These are phyloP conservation scores for Agrilus cyanescens DNA, from an alignment of 2,888 invertebrate species.

Conservation along the genomic window DNA sequence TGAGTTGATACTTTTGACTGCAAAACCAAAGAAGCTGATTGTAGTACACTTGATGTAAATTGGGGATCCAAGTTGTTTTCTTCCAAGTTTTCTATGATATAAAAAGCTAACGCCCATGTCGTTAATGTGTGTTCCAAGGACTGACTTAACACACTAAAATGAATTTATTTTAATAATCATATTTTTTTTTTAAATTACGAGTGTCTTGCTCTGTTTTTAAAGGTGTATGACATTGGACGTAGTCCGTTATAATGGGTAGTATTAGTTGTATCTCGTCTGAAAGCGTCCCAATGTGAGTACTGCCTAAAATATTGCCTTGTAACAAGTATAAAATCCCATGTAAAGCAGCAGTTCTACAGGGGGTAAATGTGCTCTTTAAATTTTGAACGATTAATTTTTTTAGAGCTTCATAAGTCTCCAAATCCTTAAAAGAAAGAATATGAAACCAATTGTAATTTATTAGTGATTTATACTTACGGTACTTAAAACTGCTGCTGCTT, in stretches of 20 bases:
- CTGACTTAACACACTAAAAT: slow-evolving; percentile 25
- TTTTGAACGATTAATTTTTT: slow-evolving; percentile 47
- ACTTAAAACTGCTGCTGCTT: slow-evolving; percentile 53
- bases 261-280: slow-evolving; percentile 41
- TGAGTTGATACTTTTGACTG: slow-evolving; percentile 35
- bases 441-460: background rate
- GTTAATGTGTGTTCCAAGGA: slow-evolving; percentile 53
- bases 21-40: slow-evolving; percentile 41
- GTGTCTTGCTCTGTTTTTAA: slow-evolving; percentile 29
- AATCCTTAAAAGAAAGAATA: slow-evolving; percentile 36
- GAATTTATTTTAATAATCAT: background rate
- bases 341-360: slow-evolving; percentile 50
- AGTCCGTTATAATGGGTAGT: slow-evolving; percentile 40
- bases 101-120: slow-evolving; percentile 66
- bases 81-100: slow-evolving; percentile 59
- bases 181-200: background rate
- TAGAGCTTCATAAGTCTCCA: slow-evolving; percentile 46
- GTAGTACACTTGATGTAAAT: slow-evolving; percentile 44
- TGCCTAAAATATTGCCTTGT: slow-evolving; percentile 42
- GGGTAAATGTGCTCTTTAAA: slow-evolving; percentile 49
- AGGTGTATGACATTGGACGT: slow-evolving; percentile 40
- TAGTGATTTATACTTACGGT: slow-evolving; percentile 33
- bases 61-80: slow-evolving; percentile 49
- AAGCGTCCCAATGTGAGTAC: slow-evolving; percentile 34
- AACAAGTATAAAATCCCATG: slow-evolving; percentile 55